Percentiles rank a stretch among this genome's conserved stretches.
Conservation (phyloP, 2,888 invertebrate genomes). For the Nomada hirtipes region DNA sequence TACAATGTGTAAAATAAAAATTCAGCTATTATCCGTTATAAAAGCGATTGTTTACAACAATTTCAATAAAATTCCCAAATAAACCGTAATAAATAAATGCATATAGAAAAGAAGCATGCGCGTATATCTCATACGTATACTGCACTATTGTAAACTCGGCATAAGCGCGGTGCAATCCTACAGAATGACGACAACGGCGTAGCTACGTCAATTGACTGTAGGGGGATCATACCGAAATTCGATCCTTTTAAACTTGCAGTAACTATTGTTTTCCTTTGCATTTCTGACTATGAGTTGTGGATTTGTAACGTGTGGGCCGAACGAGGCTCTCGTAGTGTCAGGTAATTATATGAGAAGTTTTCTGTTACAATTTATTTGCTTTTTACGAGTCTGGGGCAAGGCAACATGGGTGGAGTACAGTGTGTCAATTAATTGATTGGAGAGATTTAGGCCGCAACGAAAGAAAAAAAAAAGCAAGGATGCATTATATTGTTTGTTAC, state of each 20-base stretch:
- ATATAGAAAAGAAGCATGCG: no score
- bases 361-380: background rate
- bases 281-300: conserved; percentile 90
- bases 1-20: conserved; percentile 11
- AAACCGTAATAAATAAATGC: background rate
- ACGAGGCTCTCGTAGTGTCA: conserved; percentile 97
- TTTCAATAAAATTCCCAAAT: no score
- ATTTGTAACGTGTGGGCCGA: conserved; percentile 97
- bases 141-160: conserved; percentile 40
- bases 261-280: conserved; percentile 36
- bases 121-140: background rate
- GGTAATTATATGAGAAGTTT: conserved; percentile 85
- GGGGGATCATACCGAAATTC: conserved; percentile 36
- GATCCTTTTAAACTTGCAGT: conserved; percentile 37
- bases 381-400: background rate
- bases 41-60: background rate
- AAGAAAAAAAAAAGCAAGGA: background rate
- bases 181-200: conserved; percentile 48
- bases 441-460: conserved; percentile 12
- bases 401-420: conserved; percentile 51
- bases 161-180: conserved; percentile 30
- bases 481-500: background rate
- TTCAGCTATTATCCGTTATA: conserved; percentile 5
- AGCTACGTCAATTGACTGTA: conserved; percentile 53
- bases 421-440: conserved; percentile 57